Conservation (phyloP, 2,888 invertebrate genomes). For the Pseudococcus longispinus region DNA sequence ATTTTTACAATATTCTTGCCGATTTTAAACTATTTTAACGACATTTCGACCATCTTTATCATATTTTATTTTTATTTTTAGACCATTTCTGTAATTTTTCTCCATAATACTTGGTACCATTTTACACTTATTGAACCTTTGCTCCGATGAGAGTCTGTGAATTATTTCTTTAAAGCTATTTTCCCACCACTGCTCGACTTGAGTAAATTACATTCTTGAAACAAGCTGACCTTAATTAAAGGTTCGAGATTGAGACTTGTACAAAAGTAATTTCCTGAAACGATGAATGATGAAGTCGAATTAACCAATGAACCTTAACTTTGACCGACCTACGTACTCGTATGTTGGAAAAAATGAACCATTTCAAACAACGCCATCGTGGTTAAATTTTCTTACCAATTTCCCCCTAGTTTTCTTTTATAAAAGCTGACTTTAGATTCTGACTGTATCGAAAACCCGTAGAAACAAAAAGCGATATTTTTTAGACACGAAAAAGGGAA, state of each 20-base stretch:
- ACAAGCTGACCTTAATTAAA: not conserved
- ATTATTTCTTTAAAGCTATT: not conserved
- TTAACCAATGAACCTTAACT: conserved; percentile 8
- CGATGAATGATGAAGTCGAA: not conserved
- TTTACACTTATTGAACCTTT: too few relatives aligned
- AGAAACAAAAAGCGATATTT: not conserved
- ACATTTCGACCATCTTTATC: too few relatives aligned
- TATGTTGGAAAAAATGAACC: not conserved
- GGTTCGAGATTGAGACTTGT: not conserved
- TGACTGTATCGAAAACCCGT: not conserved
- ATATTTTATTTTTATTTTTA: too few relatives aligned
- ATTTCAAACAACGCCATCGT: not conserved
- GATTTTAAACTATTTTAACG: too few relatives aligned
- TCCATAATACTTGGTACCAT: too few relatives aligned
- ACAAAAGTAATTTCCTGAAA: not conserved
- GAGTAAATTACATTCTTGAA: not conserved
- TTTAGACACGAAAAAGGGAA: not conserved
- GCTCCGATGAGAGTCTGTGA: not conserved
- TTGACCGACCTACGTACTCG: not conserved
- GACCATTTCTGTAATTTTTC: too few relatives aligned
- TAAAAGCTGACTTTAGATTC: not conserved
- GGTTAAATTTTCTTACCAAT: not conserved
- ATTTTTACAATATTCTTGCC: too few relatives aligned
- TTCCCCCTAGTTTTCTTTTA: not conserved
- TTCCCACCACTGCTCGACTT: not conserved